Conservation (phyloP, 2,113 vertebrate genomes). For the Oreocharis arfaki region DNA sequence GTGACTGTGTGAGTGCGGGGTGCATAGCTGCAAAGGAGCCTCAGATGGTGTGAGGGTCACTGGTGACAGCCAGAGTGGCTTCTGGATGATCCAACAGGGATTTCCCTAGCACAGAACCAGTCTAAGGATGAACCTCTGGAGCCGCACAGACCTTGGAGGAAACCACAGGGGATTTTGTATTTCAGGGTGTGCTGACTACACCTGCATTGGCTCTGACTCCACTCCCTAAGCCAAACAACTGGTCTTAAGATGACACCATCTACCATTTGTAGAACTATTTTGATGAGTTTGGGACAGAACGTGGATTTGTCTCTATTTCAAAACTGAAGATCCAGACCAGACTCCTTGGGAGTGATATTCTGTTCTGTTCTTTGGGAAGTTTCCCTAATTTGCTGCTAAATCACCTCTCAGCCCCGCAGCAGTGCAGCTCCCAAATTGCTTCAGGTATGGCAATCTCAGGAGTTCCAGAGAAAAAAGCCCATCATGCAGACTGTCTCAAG, state of each 20-base stretch:
- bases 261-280: neutral
- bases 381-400: neutral
- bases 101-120: neutral
- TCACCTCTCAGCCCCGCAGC: neutral
- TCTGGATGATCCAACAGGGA: neutral
- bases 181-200: neutral
- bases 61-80: neutral
- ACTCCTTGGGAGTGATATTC: neutral
- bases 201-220: neutral
- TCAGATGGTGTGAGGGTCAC: neutral
- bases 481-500: neutral
- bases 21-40: neutral
- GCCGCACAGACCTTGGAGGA: neutral
- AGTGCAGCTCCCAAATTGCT: neutral
- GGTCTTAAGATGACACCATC: neutral
- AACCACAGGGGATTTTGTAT: neutral
- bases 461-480: neutral
- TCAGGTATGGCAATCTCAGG: neutral
- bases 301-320: neutral
- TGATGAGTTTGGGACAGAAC: neutral
- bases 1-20: neutral
- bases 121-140: neutral
- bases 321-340: neutral
- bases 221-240: neutral
- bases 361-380: neutral